phyloP scores from a whole-genome alignment of 2,888 invertebrate species.

The Nasonovia ribisnigri region DNA sequence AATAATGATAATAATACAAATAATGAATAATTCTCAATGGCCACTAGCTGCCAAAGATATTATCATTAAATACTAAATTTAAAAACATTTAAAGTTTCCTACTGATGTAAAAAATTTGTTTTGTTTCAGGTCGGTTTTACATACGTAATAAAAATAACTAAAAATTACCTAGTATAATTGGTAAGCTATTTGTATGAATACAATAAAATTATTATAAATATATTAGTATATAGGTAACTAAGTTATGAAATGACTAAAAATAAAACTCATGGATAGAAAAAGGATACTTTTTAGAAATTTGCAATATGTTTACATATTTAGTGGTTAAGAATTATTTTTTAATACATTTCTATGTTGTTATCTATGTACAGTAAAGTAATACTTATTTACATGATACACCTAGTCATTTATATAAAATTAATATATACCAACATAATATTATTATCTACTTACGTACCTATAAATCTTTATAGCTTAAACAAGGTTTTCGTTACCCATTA shows the following conservation, averaged over 20 bases:
- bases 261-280: not conserved
- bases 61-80: not conserved
- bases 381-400: no score
- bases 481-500: no score
- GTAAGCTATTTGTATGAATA: not conserved
- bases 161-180: not conserved
- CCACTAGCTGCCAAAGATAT: not conserved
- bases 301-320: no score
- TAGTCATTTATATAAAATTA: no score
- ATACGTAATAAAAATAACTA: not conserved
- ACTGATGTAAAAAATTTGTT: not conserved
- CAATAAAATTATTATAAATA: not conserved
- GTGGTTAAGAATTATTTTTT: no score
- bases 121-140: not conserved
- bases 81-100: not conserved
- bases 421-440: no score
- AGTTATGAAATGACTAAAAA: no score
- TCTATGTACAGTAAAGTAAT: no score
- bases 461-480: no score
- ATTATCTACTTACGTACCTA: no score
- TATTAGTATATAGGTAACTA: not conserved
- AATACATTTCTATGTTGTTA: no score
- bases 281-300: no score
- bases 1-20: not conserved
- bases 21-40: not conserved